phyloP scores from a whole-genome alignment of 2,113 vertebrate genomes.

The Pholis gunnellus region DNA sequence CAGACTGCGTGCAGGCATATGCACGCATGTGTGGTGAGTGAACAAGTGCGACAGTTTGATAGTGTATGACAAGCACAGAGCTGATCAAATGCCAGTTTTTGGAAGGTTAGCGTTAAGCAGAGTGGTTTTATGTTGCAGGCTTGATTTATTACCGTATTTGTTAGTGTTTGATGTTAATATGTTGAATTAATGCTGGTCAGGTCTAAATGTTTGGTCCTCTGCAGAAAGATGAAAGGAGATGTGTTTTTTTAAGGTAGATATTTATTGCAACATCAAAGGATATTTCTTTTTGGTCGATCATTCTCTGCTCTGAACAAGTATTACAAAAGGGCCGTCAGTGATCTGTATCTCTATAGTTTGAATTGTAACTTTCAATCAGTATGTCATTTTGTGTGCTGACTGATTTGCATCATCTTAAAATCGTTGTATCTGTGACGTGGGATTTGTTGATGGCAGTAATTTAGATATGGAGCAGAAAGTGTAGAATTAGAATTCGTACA shows the following conservation, averaged over 20 bases:
- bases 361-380: slow-evolving; percentile 28
- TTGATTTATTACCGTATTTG: background rate
- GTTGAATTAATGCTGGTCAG: slow-evolving; percentile 8
- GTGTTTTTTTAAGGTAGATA: slow-evolving; percentile 4
- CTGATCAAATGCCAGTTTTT: slow-evolving; percentile 12
- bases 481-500: background rate
- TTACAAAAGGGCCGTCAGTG: too few species aligned
- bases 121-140: background rate
- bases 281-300: slow-evolving; percentile 1
- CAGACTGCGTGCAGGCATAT: slow-evolving; percentile 47
- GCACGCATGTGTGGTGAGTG: slow-evolving; percentile 68
- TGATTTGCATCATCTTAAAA: slow-evolving; percentile 36
- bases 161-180: slow-evolving; percentile 4
- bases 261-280: background rate
- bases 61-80: background rate
- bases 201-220: slow-evolving; percentile 10
- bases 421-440: background rate
- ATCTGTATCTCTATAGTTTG: background rate
- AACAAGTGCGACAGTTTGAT: slow-evolving; percentile 25
- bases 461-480: slow-evolving; percentile 21
- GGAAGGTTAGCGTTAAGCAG: background rate
- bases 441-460: slow-evolving; percentile 16
- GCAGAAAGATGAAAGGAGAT: slow-evolving; percentile 17
- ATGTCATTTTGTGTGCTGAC: slow-evolving; percentile 21
- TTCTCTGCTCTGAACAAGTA: background rate